These are phyloP conservation scores for Taxidea taxus DNA, from an alignment of 2,113 vertebrate genomes.

Conservation along the genomic window DNA sequence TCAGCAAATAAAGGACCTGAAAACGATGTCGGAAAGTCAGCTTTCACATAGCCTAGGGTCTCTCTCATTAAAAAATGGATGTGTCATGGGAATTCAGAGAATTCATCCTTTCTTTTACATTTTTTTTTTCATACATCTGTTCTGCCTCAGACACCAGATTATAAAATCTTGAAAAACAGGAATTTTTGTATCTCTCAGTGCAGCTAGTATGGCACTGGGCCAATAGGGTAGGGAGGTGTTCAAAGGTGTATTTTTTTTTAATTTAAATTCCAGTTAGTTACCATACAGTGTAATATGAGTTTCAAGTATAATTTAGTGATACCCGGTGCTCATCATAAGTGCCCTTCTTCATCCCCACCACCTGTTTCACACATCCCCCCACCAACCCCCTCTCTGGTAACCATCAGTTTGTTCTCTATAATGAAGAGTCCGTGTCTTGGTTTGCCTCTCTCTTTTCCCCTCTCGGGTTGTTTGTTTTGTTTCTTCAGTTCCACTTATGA, in stretches of 20 bases:
- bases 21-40: background rate
- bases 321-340: background rate
- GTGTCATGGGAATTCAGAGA: background rate
- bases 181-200: background rate
- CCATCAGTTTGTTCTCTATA: background rate
- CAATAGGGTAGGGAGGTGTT: background rate
- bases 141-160: background rate
- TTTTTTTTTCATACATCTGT: background rate
- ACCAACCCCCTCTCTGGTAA: background rate
- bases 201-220: background rate
- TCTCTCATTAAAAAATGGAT: background rate
- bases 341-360: background rate
- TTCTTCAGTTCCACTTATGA: background rate
- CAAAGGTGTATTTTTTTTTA: background rate
- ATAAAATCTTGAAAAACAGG: background rate
- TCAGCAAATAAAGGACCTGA: background rate
- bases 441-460: background rate
- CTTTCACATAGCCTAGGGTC: background rate
- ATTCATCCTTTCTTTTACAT: background rate
- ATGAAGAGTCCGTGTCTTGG: background rate
- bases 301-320: background rate
- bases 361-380: background rate
- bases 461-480: background rate
- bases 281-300: background rate
- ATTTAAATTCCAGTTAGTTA: background rate